Base-by-base conservation (phyloP, 2,113 vertebrate species). In the Plotosus lineatus region DNA sequence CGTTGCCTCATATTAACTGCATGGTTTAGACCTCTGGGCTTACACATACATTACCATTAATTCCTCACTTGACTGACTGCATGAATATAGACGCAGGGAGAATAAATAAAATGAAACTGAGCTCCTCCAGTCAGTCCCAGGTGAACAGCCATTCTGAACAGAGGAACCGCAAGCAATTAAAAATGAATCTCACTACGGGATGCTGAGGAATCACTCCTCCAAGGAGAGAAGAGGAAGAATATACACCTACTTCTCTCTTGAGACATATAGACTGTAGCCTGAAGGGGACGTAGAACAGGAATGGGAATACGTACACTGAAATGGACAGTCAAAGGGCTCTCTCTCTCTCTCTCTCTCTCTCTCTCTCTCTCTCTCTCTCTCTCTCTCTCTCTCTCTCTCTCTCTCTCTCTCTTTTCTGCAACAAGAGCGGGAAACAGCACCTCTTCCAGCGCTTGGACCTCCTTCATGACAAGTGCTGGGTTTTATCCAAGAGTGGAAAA, bases 1-100 rank as follows among this genome's bases (percentile, higher is more conserved):
- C 33, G 58, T 77, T 33, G 74, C 58, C 31, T 83, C 61, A 79
- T 79, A 53, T 80, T 84, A 83, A 82, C 63, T 42, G 80, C 8
- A 56, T 21, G 9, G 46, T 42, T 78, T 14, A 72, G 76, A 83
- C 78, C 82, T 75, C 50, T 9, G 58, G 71, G 61, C 77, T 55
- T 63, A 46, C 68, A 55, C 26, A 56, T 33, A 56, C 74, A 65
- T 58, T 78, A 33, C 61, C 73, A 83, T 75, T 31, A 50, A 75
- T 83, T 82, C 48, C 72, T 79, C 40, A 53, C 56, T 82, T 48
- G 33, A 61, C 75, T 72, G 77, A 68, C 58, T 79, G 44, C 36
- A 53, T 63, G 36, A 50, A 79, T 46, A 53, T 51, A 40, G 51
- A 80, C n/a, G 44, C 42, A 55, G 46, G 31, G 40, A 38, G 66